Conservation (phyloP, 2,113 vertebrate species). For the Triplophysa rosa region DNA sequence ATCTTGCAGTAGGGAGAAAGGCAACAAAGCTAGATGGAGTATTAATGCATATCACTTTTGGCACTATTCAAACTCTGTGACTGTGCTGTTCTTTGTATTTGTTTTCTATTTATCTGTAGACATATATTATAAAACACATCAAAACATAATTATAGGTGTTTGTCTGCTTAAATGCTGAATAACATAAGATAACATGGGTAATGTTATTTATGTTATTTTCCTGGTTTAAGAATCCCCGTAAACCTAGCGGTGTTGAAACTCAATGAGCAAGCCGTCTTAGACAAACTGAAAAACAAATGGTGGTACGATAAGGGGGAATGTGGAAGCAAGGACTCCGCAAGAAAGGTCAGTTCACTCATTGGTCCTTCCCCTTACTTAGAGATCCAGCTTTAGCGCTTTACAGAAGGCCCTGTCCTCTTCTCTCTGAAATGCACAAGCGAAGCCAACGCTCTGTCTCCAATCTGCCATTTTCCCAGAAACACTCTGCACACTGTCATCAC, state of each 20-base stretch:
- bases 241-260: conserved; percentile 99
- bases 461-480: conserved; percentile 56
- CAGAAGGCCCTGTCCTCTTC: conserved; percentile 42
- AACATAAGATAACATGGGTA: conserved; percentile 99
- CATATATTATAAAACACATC: conserved; percentile 51
- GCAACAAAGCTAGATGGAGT: conserved; percentile 87
- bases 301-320: conserved; percentile 99
- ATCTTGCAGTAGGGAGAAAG: conserved; percentile 89
- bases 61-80: conserved; percentile 67
- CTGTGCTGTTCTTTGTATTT: conserved; percentile 54
- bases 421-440: conserved; percentile 22
- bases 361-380: conserved; percentile 57
- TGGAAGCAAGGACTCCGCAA: conserved; percentile 99
- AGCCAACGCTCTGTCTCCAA: conserved; percentile 52
- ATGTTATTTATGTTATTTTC: conserved; percentile 99
- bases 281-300: conserved; percentile 99
- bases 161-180: conserved; percentile 80
- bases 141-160: conserved; percentile 60
- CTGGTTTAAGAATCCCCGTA: conserved; percentile 98
- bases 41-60: conserved; percentile 95
- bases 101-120: conserved; percentile 54
- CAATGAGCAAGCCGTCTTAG: conserved; percentile 99
- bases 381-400: conserved; percentile 49
- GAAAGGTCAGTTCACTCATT: conserved; percentile 95
- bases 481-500: not conserved